phyloP scores from a whole-genome alignment of 2,113 vertebrate species.

The Probosciger aterrimus region DNA sequence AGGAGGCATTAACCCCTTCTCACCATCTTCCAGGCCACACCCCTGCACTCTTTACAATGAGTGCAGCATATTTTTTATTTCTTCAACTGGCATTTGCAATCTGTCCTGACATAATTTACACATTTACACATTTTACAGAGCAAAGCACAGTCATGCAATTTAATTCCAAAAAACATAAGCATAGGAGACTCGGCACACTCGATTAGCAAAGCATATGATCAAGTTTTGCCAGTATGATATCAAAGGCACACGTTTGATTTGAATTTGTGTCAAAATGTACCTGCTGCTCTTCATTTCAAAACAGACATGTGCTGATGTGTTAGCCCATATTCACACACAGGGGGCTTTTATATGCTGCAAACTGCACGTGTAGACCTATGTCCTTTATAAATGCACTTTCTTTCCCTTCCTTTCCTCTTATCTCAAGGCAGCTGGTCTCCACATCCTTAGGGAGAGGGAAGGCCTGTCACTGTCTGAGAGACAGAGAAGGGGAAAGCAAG shows the following conservation, averaged over 20 bases:
- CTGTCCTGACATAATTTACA: constrained; percentile 81
- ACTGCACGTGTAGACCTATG: constrained; percentile 63
- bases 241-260: constrained; percentile 53
- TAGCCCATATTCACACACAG: neutral
- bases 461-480: neutral
- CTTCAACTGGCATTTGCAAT: constrained; percentile 76
- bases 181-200: constrained; percentile 66
- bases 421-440: constrained; percentile 48
- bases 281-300: constrained; percentile 48
- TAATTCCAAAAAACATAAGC: constrained; percentile 82
- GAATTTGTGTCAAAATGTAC: constrained; percentile 53
- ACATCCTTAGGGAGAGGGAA: constrained; percentile 29
- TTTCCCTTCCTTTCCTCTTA: constrained; percentile 26
- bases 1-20: constrained; percentile 60
- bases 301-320: constrained; percentile 37
- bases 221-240: constrained; percentile 60
- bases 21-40: constrained; percentile 65
- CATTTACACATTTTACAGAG: constrained; percentile 82
- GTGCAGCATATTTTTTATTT: constrained; percentile 78
- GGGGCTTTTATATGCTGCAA: constrained; percentile 11
- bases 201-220: constrained; percentile 67
- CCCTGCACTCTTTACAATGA: constrained; percentile 66
- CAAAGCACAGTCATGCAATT: constrained; percentile 76
- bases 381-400: constrained; percentile 63
- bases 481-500: neutral